These are phyloP conservation scores for Acronicta psi DNA, from an alignment of 2,888 invertebrate genomes.

Conservation along the genomic window DNA sequence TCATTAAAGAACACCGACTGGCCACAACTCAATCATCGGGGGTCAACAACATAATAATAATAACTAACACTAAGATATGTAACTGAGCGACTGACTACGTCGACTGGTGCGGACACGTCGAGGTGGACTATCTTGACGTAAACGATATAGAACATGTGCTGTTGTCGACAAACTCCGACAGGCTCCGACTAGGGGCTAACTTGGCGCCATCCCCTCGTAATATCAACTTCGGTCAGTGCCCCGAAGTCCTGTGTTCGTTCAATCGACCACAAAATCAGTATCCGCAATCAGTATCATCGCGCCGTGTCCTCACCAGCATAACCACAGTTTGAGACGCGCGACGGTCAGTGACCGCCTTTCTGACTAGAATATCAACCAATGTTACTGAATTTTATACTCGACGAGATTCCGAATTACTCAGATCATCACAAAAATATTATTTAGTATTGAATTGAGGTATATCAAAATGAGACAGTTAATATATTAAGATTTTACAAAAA, in stretches of 20 bases:
- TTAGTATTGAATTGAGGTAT: slow-evolving; percentile 27
- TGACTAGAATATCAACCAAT: slow-evolving; percentile 46
- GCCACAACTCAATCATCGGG: slow-evolving; percentile 25
- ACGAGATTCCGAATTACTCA: slow-evolving; percentile 59
- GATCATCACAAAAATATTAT: slow-evolving; percentile 45
- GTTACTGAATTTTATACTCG: slow-evolving; percentile 29
- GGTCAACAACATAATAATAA: slow-evolving; percentile 19
- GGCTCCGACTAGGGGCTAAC: no score
- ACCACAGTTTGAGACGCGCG: slow-evolving; percentile 68
- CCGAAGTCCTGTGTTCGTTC: no score
- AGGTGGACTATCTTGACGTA: no score
- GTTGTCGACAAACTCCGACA: no score
- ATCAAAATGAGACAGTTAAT: background rate
- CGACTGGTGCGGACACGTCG: slow-evolving; percentile 24
- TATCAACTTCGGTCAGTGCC: no score
- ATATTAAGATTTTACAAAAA: no score
- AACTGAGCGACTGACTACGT: slow-evolving; percentile 46
- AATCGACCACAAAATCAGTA: no score
- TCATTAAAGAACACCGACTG: slow-evolving; percentile 6
- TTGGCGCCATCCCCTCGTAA: no score
- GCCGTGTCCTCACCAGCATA: slow-evolving; percentile 41
- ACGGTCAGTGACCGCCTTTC: slow-evolving; percentile 29
- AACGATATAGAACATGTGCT: no score
- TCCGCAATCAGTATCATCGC: background rate
- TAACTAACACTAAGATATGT: slow-evolving; percentile 44